Evolutionary conservation across 2,113 vertebrate species (phyloP).

Genomic region (Diphyllodes magnificus): DNA sequence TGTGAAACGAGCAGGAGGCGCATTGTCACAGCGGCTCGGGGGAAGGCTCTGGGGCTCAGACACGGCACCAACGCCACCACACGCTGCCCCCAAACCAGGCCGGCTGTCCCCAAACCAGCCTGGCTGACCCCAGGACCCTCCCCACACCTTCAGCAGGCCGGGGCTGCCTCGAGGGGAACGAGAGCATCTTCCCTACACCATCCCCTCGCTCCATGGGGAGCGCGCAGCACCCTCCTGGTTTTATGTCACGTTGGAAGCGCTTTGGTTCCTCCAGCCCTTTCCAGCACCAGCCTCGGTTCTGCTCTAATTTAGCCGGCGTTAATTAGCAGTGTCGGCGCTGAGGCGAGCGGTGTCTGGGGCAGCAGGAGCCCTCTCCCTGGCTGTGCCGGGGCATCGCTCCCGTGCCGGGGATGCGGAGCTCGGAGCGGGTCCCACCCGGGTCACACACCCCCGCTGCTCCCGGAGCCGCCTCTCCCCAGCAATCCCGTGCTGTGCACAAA

Average conservation of each 20-base stretch:
- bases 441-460: not conserved
- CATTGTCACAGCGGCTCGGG: not conserved
- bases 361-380: not conserved
- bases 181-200: accelerated
- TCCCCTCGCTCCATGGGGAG: accelerated
- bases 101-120: not conserved
- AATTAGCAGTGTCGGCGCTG: not conserved
- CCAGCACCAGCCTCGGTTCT: not conserved
- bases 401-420: not conserved
- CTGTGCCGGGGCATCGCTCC: not conserved
- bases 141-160: not conserved
- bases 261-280: accelerated
- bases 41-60: not conserved
- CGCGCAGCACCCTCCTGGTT: accelerated
- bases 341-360: not conserved
- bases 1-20: not conserved
- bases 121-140: not conserved
- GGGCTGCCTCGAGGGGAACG: accelerated
- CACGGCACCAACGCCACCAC: not conserved
- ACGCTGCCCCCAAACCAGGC: not conserved
- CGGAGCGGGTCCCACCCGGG: not conserved
- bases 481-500: not conserved
- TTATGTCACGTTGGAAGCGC: accelerated
- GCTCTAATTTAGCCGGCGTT: not conserved
- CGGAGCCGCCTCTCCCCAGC: not conserved